phyloP scores from a whole-genome alignment of 2,113 vertebrate genomes.

The Otis tarda region DNA sequence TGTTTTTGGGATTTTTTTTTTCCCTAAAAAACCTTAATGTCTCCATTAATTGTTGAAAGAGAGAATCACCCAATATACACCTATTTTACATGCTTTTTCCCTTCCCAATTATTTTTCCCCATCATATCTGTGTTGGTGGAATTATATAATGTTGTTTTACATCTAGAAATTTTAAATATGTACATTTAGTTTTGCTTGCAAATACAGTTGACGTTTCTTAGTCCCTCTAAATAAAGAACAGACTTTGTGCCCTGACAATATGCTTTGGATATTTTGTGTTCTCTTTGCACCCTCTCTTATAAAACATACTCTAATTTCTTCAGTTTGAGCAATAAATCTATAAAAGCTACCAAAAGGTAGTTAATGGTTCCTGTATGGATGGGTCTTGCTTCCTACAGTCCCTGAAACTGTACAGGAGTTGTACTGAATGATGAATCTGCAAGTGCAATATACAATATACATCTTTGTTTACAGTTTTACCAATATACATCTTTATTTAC shows the following conservation, averaged over 20 bases:
- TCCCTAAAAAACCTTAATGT: neutral
- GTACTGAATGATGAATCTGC: neutral
- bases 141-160: neutral
- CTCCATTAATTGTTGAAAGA: neutral
- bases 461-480: neutral
- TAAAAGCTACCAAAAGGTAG: neutral
- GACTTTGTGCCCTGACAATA: neutral
- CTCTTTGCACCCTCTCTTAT: neutral
- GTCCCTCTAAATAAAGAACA: neutral
- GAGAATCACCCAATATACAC: rapidly evolving
- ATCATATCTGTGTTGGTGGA: neutral
- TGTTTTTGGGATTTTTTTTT: rapidly evolving
- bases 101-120: neutral
- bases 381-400: neutral
- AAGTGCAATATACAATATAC: neutral
- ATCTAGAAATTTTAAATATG: neutral
- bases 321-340: neutral
- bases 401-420: neutral
- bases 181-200: neutral
- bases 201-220: neutral
- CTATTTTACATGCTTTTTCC: neutral
- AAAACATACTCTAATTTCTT: neutral
- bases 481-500: neutral
- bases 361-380: neutral
- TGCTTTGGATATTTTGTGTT: neutral